phyloP scores from a whole-genome alignment of 2,113 vertebrate genomes.

The Rhinoderma darwinii region DNA sequence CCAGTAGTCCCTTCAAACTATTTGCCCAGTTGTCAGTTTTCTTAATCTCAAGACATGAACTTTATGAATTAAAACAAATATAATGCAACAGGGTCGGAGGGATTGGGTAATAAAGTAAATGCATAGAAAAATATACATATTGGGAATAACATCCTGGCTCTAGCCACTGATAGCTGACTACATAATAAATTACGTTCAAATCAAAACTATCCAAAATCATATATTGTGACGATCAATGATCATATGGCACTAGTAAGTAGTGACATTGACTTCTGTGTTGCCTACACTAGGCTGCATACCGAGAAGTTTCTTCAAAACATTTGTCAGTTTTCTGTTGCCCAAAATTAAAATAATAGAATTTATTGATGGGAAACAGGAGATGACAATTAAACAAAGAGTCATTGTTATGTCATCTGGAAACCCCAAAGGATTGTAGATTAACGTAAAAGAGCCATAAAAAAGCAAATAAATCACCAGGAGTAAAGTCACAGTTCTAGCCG shows the following conservation, averaged over 20 bases:
- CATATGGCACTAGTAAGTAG: not conserved
- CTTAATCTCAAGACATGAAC: no score
- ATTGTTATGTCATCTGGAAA: not conserved
- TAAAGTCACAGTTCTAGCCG: conserved; percentile 31
- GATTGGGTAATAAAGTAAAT: no score
- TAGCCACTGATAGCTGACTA: no score
- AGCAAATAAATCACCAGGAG: not conserved
- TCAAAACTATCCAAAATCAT: not conserved
- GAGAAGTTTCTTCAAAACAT: not conserved
- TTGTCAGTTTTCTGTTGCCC: conserved; percentile 27
- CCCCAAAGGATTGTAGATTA: not conserved
- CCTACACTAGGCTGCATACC: not conserved
- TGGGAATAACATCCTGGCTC: no score
- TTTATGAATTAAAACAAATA: no score
- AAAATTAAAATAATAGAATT: conserved; percentile 33
- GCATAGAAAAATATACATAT: no score
- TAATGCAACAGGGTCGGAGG: no score
- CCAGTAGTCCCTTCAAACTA: no score
- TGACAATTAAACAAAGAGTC: not conserved
- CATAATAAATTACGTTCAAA: no score
- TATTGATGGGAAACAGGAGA: conserved; percentile 12
- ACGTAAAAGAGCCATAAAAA: conserved; percentile 7
- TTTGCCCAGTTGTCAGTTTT: no score
- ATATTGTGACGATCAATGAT: not conserved
- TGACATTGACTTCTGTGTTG: not conserved